These are phyloP conservation scores for Rhabditoides inermis DNA, from an alignment of 2,888 invertebrate species.

Conservation along the genomic window DNA sequence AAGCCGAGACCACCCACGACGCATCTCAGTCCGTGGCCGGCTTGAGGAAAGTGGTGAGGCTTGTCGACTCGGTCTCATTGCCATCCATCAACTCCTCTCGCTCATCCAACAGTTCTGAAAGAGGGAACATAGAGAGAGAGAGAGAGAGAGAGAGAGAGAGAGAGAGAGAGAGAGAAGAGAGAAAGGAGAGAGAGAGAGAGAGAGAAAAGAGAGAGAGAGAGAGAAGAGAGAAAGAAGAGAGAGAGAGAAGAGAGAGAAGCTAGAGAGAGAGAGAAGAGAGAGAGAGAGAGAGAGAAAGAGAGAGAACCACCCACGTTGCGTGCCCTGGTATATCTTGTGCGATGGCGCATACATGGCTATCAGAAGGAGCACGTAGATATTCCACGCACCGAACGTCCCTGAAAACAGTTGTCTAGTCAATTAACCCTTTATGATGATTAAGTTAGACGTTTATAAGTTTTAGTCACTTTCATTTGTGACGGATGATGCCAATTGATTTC, in stretches of 20 bases:
- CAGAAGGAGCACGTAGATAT: conserved; percentile 88
- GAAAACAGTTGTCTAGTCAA: neutral
- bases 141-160: no score
- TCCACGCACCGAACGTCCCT: conserved; percentile 99
- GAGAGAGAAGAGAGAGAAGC: neutral
- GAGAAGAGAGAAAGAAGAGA: no score
- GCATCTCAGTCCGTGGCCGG: conserved; percentile 35
- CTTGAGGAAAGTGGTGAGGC: conserved; percentile 48
- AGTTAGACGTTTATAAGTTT: no score
- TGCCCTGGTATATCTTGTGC: conserved; percentile 53
- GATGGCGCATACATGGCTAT: conserved; percentile 86
- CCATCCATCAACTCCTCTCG: conserved; percentile 29
- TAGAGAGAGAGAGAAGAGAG: neutral
- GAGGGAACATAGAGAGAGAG: no score
- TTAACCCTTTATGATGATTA: no score
- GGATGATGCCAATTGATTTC: no score
- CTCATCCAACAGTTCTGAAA: conserved; percentile 43
- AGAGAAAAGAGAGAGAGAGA: no score
- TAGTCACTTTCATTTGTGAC: no score
- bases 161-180: no score
- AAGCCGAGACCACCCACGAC: no score
- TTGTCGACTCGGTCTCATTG: conserved; percentile 40
- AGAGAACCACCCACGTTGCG: conserved; percentile 37
- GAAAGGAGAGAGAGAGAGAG: no score
- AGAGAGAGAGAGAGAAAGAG: no score